Conservation (phyloP, 2,113 vertebrate genomes). For the Etheostoma cragini region DNA sequence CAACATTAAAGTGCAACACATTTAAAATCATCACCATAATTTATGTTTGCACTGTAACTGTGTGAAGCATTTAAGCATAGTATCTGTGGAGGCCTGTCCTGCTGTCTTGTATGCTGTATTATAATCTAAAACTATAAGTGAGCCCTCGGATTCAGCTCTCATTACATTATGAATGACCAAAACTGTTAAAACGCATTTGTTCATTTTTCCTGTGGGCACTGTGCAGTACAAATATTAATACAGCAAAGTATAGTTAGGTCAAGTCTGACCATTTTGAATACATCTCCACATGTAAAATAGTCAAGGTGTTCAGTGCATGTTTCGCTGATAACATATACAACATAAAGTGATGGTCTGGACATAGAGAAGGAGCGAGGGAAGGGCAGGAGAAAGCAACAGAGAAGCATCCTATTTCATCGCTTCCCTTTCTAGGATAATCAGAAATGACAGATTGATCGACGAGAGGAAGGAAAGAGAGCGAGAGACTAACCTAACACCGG, state of each 20-base stretch:
- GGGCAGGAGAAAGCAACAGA: conserved; percentile 10
- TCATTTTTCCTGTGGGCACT: background rate
- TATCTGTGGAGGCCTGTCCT: background rate
- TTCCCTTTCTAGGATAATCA: conserved; percentile 58
- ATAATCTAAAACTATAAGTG: conserved; percentile 4
- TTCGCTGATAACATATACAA: background rate
- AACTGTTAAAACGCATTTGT: conserved; percentile 24
- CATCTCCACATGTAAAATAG: conserved; percentile 33
- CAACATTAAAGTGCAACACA: background rate
- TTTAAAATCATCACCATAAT: background rate
- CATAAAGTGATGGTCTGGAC: conserved; percentile 6
- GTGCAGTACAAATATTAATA: conserved; percentile 21
- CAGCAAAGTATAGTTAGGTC: conserved; percentile 10
- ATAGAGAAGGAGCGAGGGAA: conserved; percentile 23
- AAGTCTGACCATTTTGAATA: conserved; percentile 8
- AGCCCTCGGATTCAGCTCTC: background rate
- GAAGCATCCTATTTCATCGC: conserved; percentile 64
- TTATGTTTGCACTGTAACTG: background rate
- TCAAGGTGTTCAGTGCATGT: conserved; percentile 26
- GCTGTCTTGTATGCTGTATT: background rate
- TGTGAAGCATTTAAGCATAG: background rate
- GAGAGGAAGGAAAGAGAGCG: conserved; percentile 15
- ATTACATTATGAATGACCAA: conserved; percentile 30
- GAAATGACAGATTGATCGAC: conserved; percentile 48
- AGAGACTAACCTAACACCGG: conserved; percentile 5